Evolutionary conservation across 53 echinoderm and acorn worm species (phyloP), one percentile per base, ranked within the genome.

Genomic region (Paelopatides confundens): DNA sequence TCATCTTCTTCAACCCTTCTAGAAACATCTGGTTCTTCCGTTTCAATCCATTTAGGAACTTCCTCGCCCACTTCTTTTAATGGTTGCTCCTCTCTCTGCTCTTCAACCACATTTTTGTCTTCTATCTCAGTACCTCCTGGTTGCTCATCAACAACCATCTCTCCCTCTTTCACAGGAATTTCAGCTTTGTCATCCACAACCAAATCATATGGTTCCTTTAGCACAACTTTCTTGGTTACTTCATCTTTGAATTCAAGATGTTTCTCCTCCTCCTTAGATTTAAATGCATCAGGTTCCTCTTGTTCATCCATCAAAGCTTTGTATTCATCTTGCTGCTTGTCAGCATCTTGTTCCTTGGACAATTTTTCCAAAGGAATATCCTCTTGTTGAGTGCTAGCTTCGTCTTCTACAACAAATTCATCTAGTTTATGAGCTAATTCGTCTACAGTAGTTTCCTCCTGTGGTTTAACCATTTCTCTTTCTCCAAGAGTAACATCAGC

Each of bases 381-480:
- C 31, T 47, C 31, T 4, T 50, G 13, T 47, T 77, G 47, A 12
- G 37, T 36, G 26, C 24, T 23, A 58, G 58, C 58, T n/a, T n/a
- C 21, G n/a, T 58, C 58, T 58, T 58, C 24, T 58, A 21, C 4
- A 58, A 58, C n/a, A 6, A 21, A n/a, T 21, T 58, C 18, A 58
- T 53, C 77, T 2, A 31, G 24, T 40, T 52, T 51, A 5, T 33
- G 21, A 24, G 37, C 65, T 31, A 70, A 58, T 62, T 90, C 93
- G 82, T 81, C 90, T 31, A 90, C 69, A 50, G 86, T 90, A 7
- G 86, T 62, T 77, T 82, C 90, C 54, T 83, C 90, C 33, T 71
- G 3, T 33, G 15, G 35, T 21, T 71, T 24, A n/a, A n/a, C n/a
- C 13, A 4, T n/a, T 71, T 71, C 74, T 3, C 36, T 36, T 71